Conservation (phyloP, 2,113 vertebrate species). For the Castor canadensis region DNA sequence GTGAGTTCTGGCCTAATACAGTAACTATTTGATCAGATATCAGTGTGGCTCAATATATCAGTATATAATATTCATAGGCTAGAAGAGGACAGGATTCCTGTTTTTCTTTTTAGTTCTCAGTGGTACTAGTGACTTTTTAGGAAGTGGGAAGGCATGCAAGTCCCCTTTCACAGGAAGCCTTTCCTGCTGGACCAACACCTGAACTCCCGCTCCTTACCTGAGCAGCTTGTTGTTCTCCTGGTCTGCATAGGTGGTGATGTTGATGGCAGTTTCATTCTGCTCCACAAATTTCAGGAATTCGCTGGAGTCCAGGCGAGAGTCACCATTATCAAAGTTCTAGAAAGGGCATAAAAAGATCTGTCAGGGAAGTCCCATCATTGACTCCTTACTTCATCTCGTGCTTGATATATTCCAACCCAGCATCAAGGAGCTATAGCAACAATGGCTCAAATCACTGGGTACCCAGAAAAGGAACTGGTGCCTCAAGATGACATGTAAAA, state of each 20-base stretch:
- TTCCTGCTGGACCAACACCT: not conserved
- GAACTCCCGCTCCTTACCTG: slow-evolving; percentile 82
- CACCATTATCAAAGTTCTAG: slow-evolving; percentile 94
- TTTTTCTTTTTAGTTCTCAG: not conserved
- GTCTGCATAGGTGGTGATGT: slow-evolving; percentile 93
- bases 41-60: not conserved
- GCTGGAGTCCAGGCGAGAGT: slow-evolving; percentile 93
- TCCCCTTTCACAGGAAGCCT: not conserved
- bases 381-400: not conserved
- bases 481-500: not conserved
- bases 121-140: not conserved
- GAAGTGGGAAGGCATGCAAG: not conserved
- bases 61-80: not conserved
- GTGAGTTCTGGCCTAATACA: not conserved
- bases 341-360: not conserved
- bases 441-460: not conserved
- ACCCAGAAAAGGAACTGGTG: not conserved
- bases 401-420: not conserved
- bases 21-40: not conserved
- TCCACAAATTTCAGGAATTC: slow-evolving; percentile 98
- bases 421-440: not conserved
- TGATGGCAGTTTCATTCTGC: slow-evolving; percentile 94
- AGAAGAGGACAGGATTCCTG: not conserved
- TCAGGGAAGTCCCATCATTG: not conserved
- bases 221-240: slow-evolving; percentile 97